Percentiles rank a stretch among this genome's conserved stretches.
Evolutionary conservation across 2,113 vertebrate species (phyloP).

Genomic region (Catharus minimus): DNA sequence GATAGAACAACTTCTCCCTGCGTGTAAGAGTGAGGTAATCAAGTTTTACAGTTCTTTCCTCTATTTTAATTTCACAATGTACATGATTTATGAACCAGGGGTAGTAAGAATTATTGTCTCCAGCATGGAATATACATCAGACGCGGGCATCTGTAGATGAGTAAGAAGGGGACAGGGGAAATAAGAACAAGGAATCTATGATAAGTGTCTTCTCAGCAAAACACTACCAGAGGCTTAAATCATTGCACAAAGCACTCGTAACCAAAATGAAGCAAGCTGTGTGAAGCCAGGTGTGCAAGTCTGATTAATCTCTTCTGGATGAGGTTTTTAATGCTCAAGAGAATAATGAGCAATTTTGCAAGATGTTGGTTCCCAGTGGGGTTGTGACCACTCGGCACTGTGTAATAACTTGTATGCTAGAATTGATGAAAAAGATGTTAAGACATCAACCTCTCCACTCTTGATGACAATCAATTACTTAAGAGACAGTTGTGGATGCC

Average conservation of each 20-base stretch:
- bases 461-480: not conserved
- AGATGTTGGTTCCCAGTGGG: not conserved
- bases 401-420: not conserved
- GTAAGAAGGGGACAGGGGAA: not conserved
- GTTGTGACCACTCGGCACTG: not conserved
- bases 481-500: not conserved
- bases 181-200: not conserved
- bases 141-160: not conserved
- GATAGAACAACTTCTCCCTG: not conserved
- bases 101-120: not conserved
- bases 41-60: not conserved
- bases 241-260: not conserved
- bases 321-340: constrained; percentile 11
- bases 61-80: not conserved
- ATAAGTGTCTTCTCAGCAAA: not conserved
- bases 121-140: not conserved
- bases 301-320: constrained; percentile 31
- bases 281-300: constrained; percentile 15
- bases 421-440: not conserved
- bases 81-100: not conserved
- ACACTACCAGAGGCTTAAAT: not conserved
- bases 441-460: not conserved
- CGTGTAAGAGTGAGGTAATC: not conserved
- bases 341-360: constrained; percentile 31
- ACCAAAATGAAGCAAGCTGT: not conserved